Base-by-base conservation (phyloP, 2,888 invertebrate species). In the Cartodere bifasciata region DNA sequence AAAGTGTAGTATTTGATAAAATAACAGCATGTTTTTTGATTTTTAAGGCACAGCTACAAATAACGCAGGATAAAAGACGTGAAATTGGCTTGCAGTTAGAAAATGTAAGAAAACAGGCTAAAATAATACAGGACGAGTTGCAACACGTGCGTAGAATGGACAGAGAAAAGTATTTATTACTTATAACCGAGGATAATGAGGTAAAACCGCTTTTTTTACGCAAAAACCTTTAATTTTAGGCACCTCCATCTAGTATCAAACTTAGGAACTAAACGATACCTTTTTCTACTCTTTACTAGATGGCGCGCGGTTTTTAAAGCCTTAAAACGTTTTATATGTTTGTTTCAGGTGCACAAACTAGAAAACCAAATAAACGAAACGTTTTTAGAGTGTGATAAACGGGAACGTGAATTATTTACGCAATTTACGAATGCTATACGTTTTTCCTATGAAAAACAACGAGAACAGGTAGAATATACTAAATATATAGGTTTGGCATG, bases 361-460 rank as follows among this genome's bases (percentile, higher is more conserved):
- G 81, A 81, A 56, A 68, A 75, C 16, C 61, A 69, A 1, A 58
- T 80, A 2, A 59, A 70, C 1, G 60, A 67, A 1, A 59, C 72
- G 9, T 78, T 84, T 47, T 63, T 69, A 7, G 62, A 68, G 2
- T 67, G 72, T 1, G 87, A 87, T 51, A 65, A 73, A 25, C 68
- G 70, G n/a, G 87, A 88, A 55, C 60, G 85, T 3, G 80, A 81
- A 30, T 56, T 72, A 7, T 86, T 86, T 52, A 69, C 75, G 1
- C 66, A 70, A 0, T 70, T 86, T 52, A 78, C 82, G 0, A 73
- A 75, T 12, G 76, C 82, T 0, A 74, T 87, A 1, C 70, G 86
- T 40, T 72, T 82, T 41, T 82, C 82, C 11, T 86, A 88, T 50
- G 87, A 88, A 55, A 68, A 81, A 32, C 87, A 88, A 55, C 58